Base-by-base conservation (phyloP, 2,113 vertebrate species). In the Ellobius talpinus region DNA sequence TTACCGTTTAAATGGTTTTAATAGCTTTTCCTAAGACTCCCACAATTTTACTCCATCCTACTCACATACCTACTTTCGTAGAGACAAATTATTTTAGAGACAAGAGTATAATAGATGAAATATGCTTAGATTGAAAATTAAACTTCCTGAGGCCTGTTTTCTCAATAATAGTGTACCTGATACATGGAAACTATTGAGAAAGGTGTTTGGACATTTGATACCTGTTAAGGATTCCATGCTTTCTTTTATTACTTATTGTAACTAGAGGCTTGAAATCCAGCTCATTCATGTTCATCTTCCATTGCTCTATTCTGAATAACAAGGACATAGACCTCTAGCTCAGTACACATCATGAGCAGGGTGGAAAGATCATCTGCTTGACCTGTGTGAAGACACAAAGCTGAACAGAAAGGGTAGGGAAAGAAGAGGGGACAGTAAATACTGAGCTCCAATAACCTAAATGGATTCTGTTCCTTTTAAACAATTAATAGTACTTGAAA, bases 51-150 rank as follows among this genome's bases (percentile, higher is more conserved):
- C 50, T 89, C 29, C 23, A 26, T 95, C 66, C 95, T 39, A 88
- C 93, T 92, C 86, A 74, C 58, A 95, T 88, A 79, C 19, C 21
- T 61, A 93, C 33, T 74, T 85, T 89, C 74, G 85, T 45, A 93
- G 42, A 39, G 85, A 79, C 39, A 66, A 90, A 95, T 16, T 86
- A 55, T 88, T 91, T 88, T 92, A 85, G 42, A 96, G 23, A 47
- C 29, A 95, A 76, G 7, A 58, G 39, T 58, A 1, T 70, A 36
- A 77, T 2, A 52, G 74, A 87, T 68, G 45, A 93, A 91, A 87
- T 39, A 66, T 31, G 36, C 5, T 91, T 95, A 45, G 5, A 45
- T 72, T 92, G 82, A 58, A 29, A 92, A 84, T 87, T 58, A 89
- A 90, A 63, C 1, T 61, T 86, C 36, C 70, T 17, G 24, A 87